Percentiles rank a stretch among this genome's conserved stretches.
Conservation (phyloP, 1,140 invertebrate species). For the Zaprionus ghesquierei region DNA sequence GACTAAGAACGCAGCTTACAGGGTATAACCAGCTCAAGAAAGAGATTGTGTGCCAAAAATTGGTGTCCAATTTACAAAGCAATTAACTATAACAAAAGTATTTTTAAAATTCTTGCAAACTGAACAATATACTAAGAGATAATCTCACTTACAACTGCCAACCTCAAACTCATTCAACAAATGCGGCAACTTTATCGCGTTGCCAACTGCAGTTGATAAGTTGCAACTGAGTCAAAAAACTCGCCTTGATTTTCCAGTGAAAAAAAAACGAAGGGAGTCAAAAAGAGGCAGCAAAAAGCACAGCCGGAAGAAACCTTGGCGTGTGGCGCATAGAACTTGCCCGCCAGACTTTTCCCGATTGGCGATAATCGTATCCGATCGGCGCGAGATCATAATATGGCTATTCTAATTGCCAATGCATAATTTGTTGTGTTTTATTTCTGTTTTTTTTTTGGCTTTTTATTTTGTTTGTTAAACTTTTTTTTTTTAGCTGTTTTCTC, state of each 20-base stretch:
- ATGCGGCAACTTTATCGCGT: neutral
- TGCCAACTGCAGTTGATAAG: neutral
- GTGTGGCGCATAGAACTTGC: neutral
- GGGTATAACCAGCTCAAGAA: neutral
- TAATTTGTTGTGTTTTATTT: conserved; percentile 23
- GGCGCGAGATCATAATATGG: neutral
- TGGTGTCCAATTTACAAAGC: neutral
- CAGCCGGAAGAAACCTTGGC: conserved; percentile 12
- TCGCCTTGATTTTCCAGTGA: conserved; percentile 18
- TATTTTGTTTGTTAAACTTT: conserved; percentile 20
- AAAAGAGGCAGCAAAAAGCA: conserved; percentile 5
- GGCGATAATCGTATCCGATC: neutral
- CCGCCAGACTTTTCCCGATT: conserved; percentile 21
- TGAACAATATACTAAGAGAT: neutral
- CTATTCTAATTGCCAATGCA: conserved; percentile 45
- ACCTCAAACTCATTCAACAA: no score
- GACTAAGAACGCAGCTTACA: neutral
- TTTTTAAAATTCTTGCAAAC: neutral
- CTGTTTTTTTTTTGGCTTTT: no score
- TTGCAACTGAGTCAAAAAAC: neutral
- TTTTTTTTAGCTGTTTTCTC: conserved; percentile 19
- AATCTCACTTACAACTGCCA: no score
- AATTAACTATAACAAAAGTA: neutral
- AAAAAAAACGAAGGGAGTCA: neutral
- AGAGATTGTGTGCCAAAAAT: neutral